phyloP scores from a whole-genome alignment of 1,140 invertebrate genomes.

The Ceratina japonica region DNA sequence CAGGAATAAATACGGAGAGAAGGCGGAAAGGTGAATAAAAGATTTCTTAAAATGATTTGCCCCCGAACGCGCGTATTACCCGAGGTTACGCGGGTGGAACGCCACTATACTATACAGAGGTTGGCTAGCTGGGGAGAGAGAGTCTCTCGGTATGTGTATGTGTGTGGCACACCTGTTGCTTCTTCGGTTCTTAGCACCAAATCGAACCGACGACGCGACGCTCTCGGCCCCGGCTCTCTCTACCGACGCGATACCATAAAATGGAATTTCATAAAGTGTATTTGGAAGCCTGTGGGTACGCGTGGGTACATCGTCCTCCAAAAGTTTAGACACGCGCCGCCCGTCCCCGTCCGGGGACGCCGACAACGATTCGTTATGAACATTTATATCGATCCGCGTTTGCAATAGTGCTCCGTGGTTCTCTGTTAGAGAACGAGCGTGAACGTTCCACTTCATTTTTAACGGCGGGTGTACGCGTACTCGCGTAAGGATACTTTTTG shows the following conservation, averaged over 20 bases:
- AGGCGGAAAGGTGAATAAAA: slow-evolving; percentile 61
- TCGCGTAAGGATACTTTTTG: no score
- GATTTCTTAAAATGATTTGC: slow-evolving; percentile 67
- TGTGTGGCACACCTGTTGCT: slow-evolving; percentile 77
- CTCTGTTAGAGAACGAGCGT: no score
- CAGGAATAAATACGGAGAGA: no score
- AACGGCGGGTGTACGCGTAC: no score
- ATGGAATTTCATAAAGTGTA: slow-evolving; percentile 71
- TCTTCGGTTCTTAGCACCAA: slow-evolving; percentile 72
- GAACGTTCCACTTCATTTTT: no score
- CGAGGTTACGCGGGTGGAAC: slow-evolving; percentile 59
- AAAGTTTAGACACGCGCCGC: no score
- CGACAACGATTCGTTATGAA: no score
- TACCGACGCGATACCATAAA: slow-evolving; percentile 62
- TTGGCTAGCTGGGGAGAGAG: slow-evolving; percentile 15
- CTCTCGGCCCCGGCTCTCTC: slow-evolving; percentile 52
- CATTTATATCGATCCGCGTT: no score
- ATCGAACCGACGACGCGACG: slow-evolving; percentile 61
- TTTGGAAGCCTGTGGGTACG: slow-evolving; percentile 54
- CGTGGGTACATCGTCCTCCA: no score
- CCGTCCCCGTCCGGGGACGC: no score
- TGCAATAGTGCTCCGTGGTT: no score
- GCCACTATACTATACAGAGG: slow-evolving; percentile 51
- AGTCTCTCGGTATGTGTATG: no score
- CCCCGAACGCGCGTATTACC: slow-evolving; percentile 66